Conservation (phyloP, 1,140 invertebrate species). For the Campoletis sonorensis region DNA sequence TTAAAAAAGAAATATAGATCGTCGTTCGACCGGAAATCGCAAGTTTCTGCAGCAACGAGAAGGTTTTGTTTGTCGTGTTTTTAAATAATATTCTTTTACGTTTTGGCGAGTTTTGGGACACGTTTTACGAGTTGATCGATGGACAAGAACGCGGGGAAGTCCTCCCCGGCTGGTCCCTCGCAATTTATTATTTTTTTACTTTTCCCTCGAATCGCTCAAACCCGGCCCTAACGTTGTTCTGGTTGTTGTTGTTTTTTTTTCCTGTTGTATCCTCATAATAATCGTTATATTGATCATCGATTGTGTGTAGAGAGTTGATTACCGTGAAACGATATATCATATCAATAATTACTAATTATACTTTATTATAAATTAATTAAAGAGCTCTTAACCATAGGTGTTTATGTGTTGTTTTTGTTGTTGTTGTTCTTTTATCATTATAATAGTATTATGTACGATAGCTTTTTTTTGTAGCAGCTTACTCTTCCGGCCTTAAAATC, state of each 20-base stretch:
- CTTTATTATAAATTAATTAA: conserved; percentile 76
- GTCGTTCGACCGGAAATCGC: neutral
- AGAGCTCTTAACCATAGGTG: conserved; percentile 73
- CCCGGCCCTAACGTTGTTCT: no score
- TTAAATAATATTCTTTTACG: neutral
- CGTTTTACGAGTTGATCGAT: conserved; percentile 17
- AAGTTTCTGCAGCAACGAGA: conserved; percentile 42
- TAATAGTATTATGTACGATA: conserved; percentile 73
- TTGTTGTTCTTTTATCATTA: conserved; percentile 70
- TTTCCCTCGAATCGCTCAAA: no score
- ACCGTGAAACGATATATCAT: conserved; percentile 48
- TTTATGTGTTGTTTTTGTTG: conserved; percentile 69
- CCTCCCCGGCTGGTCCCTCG: conserved; percentile 48
- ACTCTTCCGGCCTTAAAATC: conserved; percentile 67
- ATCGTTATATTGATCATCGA: conserved; percentile 63
- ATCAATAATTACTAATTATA: conserved; percentile 65
- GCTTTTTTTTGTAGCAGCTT: conserved; percentile 70
- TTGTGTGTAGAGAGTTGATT: no score
- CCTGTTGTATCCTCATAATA: conserved; percentile 58
- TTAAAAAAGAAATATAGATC: conserved; percentile 9
- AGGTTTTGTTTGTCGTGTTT: neutral
- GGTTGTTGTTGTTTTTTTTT: neutral
- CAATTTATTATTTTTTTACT: no score
- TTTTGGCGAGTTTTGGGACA: no score
- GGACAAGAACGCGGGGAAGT: conserved; percentile 52